Percentiles rank a stretch among this genome's conserved stretches.
phyloP scores from a whole-genome alignment of 53 echinoderm and acorn worm genomes.

The Stichopus horrens region DNA sequence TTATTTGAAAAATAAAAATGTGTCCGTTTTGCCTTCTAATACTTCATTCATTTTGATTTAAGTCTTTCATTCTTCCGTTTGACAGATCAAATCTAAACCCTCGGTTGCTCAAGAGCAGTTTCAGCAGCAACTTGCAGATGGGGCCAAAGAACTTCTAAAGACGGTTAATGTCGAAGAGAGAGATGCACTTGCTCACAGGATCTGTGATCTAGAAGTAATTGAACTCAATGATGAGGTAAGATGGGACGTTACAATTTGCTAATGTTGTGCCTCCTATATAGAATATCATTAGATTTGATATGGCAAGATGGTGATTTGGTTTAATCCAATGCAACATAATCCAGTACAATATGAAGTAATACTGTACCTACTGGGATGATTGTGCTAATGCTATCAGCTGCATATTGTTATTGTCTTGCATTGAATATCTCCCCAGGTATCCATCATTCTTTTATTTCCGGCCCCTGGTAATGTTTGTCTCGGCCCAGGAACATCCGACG shows the following conservation, averaged over 20 bases:
- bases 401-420: neutral
- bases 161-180: constrained; percentile 80
- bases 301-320: neutral
- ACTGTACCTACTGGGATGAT: neutral
- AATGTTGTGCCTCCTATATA: too few species aligned
- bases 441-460: constrained; percentile 87
- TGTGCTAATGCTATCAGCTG: neutral
- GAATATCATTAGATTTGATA: neutral
- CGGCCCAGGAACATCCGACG: constrained; percentile 88
- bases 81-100: constrained; percentile 76
- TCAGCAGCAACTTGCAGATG: constrained; percentile 74
- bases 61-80: neutral
- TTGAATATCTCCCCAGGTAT: constrained; percentile 60
- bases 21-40: too few species aligned
- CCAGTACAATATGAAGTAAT: neutral
- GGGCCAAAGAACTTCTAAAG: constrained; percentile 71
- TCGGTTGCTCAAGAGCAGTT: constrained; percentile 82
- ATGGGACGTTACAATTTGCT: neutral
- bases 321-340: neutral
- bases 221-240: constrained; percentile 97
- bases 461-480: constrained; percentile 90
- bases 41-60: neutral
- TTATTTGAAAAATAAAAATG: too few species aligned
- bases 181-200: constrained; percentile 81
- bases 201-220: constrained; percentile 96